These are phyloP conservation scores for Atlantisia rogersi DNA, from an alignment of 2,113 vertebrate species.

Conservation along the genomic window DNA sequence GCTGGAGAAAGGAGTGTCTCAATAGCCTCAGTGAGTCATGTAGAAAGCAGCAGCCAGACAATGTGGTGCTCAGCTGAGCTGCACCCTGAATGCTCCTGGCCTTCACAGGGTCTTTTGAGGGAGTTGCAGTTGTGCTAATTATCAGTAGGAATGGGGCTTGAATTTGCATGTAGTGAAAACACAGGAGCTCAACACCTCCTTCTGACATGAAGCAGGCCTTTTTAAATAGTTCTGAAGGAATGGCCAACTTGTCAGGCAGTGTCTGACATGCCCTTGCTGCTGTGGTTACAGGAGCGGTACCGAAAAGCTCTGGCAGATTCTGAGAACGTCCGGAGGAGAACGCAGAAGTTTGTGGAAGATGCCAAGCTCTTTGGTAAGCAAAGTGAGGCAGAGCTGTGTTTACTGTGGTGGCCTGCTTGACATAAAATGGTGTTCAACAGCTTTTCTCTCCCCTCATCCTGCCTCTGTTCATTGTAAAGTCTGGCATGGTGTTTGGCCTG, in stretches of 20 bases:
- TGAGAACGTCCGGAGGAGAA: slow-evolving; percentile 82
- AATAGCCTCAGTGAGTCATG: background rate
- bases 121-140: background rate
- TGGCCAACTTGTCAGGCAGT: background rate
- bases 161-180: background rate
- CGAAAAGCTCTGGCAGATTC: slow-evolving; percentile 80
- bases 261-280: background rate
- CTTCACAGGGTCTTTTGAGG: background rate
- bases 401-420: background rate
- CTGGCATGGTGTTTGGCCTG: background rate
- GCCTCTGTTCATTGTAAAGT: background rate
- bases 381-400: background rate
- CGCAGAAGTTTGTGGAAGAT: slow-evolving; percentile 89
- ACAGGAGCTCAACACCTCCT: background rate
- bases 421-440: background rate
- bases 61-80: background rate
- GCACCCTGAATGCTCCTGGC: background rate
- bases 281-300: slow-evolving; percentile 78
- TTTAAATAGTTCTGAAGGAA: background rate
- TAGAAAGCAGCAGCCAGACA: background rate
- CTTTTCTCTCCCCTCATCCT: background rate
- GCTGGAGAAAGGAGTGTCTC: background rate
- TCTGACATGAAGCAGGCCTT: background rate
- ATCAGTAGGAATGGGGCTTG: background rate
- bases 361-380: slow-evolving; percentile 87